Percentiles rank a stretch among this genome's conserved stretches.
Evolutionary conservation across 2,888 invertebrate genomes (phyloP).

Genomic region (Brachypalpus laphriformis): DNA sequence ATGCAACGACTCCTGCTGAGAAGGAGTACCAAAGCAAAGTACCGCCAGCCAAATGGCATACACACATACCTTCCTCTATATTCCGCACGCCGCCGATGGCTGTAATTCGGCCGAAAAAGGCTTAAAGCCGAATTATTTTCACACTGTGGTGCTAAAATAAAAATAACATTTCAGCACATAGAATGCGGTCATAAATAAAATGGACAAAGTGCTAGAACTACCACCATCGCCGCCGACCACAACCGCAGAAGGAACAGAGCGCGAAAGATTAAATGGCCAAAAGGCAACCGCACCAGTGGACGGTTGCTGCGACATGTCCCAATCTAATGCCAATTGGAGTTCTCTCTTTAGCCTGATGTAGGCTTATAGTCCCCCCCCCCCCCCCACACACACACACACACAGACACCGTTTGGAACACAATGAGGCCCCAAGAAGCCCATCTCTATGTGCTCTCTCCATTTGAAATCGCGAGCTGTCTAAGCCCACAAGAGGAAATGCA

Average conservation of each 20-base stretch:
- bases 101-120: slow-evolving; percentile 71
- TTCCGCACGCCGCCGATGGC: background rate
- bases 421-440: slow-evolving; percentile 25
- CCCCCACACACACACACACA: background rate
- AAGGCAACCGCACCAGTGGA: slow-evolving; percentile 38
- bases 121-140: slow-evolving; percentile 72
- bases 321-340: slow-evolving; percentile 67
- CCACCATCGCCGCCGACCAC: slow-evolving; percentile 26
- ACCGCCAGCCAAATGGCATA: slow-evolving; percentile 63
- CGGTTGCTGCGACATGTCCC: slow-evolving; percentile 57
- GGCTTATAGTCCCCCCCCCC: slow-evolving; percentile 15
- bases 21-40: slow-evolving; percentile 50
- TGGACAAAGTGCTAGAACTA: slow-evolving; percentile 43
- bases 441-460: slow-evolving; percentile 5
- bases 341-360: slow-evolving; percentile 8
- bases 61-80: background rate
- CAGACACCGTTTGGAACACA: slow-evolving; percentile 18
- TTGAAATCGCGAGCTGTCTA: slow-evolving; percentile 18
- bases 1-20: slow-evolving; percentile 51
- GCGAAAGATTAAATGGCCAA: slow-evolving; percentile 51
- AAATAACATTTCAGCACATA: slow-evolving; percentile 61
- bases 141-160: slow-evolving; percentile 65
- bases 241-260: background rate
- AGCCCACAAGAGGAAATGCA: slow-evolving; percentile 53
- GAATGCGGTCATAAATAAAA: slow-evolving; percentile 74